Conservation (phyloP, 2,888 invertebrate genomes). For the Leucozona laternaria region DNA sequence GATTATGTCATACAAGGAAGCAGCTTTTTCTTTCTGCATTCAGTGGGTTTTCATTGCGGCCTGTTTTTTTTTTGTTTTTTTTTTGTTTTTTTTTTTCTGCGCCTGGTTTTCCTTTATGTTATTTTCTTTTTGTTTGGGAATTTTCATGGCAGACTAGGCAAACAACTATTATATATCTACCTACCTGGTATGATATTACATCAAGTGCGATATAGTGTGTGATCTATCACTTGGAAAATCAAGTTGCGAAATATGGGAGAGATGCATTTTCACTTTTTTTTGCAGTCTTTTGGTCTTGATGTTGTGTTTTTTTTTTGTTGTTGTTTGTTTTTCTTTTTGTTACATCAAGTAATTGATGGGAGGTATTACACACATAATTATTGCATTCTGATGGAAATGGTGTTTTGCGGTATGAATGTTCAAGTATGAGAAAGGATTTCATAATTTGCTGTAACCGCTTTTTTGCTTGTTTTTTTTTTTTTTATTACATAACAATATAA, state of each 20-base stretch:
- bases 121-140: slow-evolving; percentile 43
- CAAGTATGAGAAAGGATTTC: slow-evolving; percentile 58
- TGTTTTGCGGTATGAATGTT: slow-evolving; percentile 42
- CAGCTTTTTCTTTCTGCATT: slow-evolving; percentile 67
- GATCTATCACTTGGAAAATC: slow-evolving; percentile 69
- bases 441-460: slow-evolving; percentile 50
- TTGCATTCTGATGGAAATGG: slow-evolving; percentile 46
- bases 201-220: slow-evolving; percentile 61
- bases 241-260: slow-evolving; percentile 55
- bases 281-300: slow-evolving; percentile 25
- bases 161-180: slow-evolving; percentile 19
- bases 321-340: slow-evolving; percentile 3
- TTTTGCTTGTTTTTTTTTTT: slow-evolving; percentile 32
- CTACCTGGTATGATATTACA: slow-evolving; percentile 50
- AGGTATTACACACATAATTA: slow-evolving; percentile 65
- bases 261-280: slow-evolving; percentile 60
- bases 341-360: slow-evolving; percentile 48
- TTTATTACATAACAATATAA: slow-evolving; percentile 44
- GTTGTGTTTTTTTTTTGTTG: slow-evolving; percentile 1
- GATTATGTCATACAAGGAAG: slow-evolving; percentile 82
- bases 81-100: slow-evolving; percentile 36
- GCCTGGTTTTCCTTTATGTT: slow-evolving; percentile 7
- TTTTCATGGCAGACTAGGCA: slow-evolving; percentile 50
- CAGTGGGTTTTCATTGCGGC: slow-evolving; percentile 64
- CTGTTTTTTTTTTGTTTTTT: slow-evolving; percentile 34